phyloP scores from a whole-genome alignment of 2,888 invertebrate species.

The Lepetodrilus schrolli region DNA sequence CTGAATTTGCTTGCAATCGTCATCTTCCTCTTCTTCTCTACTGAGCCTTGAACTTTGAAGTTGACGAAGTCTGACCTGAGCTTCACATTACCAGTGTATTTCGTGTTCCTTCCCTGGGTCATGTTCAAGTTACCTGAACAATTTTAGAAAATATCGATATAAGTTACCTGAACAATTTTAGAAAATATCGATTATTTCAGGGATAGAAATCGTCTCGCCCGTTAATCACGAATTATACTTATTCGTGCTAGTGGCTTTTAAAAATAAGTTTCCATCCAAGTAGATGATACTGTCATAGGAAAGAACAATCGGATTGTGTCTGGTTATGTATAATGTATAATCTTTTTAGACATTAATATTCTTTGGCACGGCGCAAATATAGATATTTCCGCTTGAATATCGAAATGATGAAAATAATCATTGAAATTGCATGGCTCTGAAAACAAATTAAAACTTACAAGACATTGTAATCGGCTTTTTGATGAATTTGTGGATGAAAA shows the following conservation, averaged over 20 bases:
- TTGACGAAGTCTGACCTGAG: neutral
- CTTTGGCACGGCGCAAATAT: no score
- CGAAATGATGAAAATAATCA: neutral
- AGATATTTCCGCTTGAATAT: no score
- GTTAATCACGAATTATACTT: no score
- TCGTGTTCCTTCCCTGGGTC: neutral
- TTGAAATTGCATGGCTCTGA: neutral
- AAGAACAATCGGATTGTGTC: no score
- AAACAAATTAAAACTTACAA: slow-evolving; percentile 43
- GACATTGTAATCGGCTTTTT: slow-evolving; percentile 46
- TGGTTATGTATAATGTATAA: neutral
- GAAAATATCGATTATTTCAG: no score
- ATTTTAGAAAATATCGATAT: neutral
- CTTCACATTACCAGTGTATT: neutral
- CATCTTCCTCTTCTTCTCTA: slow-evolving; percentile 9
- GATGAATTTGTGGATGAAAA: slow-evolving; percentile 44
- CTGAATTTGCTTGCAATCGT: neutral
- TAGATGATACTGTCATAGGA: neutral
- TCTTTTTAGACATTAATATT: no score
- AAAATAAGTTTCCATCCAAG: no score
- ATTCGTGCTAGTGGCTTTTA: no score
- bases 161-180: no score
- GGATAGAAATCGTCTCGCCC: no score
- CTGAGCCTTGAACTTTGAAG: neutral
- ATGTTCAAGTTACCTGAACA: no score